These are phyloP conservation scores for Limosa lapponica DNA, from an alignment of 2,797 vertebrate species.

Conservation along the genomic window DNA sequence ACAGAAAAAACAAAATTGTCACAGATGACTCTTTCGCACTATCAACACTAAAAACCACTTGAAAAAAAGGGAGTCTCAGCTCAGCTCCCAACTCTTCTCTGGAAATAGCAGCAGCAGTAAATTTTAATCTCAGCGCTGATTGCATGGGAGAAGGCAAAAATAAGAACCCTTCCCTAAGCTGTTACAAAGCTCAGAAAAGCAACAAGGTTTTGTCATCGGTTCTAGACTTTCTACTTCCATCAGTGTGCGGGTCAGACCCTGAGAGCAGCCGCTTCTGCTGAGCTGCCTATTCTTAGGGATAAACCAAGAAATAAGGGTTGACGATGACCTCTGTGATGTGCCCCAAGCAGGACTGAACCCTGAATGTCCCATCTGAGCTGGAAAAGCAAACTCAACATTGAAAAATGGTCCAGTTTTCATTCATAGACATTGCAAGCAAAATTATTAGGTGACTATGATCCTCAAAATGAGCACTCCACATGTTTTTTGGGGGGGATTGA, in stretches of 20 bases:
- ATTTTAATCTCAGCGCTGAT: constrained; percentile 4
- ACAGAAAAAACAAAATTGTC: constrained; percentile 38
- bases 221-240: not conserved
- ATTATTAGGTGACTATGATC: not conserved
- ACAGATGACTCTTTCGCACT: constrained; percentile 21
- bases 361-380: not conserved
- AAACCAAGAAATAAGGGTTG: not conserved
- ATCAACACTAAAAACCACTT: constrained; percentile 19
- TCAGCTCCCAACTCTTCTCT: not conserved
- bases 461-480: not conserved
- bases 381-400: fast-evolving
- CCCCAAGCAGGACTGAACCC: not conserved
- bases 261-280: not conserved
- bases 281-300: not conserved
- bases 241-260: fast-evolving
- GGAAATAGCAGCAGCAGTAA: constrained; percentile 36
- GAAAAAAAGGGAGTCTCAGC: constrained; percentile 33
- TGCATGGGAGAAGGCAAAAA: constrained; percentile 31
- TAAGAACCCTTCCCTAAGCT: constrained; percentile 7
- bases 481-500: fast-evolving
- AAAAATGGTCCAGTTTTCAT: fast-evolving
- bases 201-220: not conserved
- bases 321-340: not conserved
- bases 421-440: not conserved
- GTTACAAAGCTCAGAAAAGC: not conserved